Percentiles rank a stretch among this genome's conserved stretches.
Evolutionary conservation across 2,888 invertebrate genomes (phyloP).

Genomic region (Idaea aversata): DNA sequence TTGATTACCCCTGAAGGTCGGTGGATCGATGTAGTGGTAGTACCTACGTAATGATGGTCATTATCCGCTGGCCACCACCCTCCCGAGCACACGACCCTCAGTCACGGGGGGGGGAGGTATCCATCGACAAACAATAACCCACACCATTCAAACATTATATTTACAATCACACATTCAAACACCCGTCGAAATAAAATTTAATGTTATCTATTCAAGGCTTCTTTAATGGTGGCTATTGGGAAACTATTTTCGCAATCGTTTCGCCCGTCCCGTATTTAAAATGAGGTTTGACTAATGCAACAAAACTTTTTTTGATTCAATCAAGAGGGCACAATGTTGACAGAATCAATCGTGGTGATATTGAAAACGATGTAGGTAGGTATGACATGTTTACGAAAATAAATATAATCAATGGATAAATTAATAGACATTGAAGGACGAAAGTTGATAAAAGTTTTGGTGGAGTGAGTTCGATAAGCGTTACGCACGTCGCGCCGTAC

Average conservation of each 20-base stretch:
- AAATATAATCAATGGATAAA: not conserved
- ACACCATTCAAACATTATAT: constrained; percentile 16
- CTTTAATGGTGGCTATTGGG: not conserved
- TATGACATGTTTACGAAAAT: not conserved
- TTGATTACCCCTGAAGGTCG: constrained; percentile 35
- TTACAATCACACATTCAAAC: not conserved
- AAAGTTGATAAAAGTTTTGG: not conserved
- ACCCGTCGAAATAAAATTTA: not conserved
- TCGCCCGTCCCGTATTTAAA: not conserved
- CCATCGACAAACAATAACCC: constrained; percentile 14
- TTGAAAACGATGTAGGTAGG: not conserved
- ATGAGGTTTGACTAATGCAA: not conserved
- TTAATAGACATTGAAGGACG: not conserved
- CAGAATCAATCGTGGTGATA: not conserved
- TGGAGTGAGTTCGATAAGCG: constrained; percentile 3
- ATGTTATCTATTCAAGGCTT: not conserved
- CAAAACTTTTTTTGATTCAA: not conserved
- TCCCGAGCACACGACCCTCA: constrained; percentile 16
- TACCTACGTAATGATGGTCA: constrained; percentile 36
- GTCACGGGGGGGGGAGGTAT: constrained; percentile 14
- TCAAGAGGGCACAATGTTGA: not conserved
- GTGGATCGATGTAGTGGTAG: constrained; percentile 28
- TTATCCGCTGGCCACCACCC: constrained; percentile 31
- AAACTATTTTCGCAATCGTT: not conserved
- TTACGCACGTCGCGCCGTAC: constrained; percentile 14